Evolutionary conservation across 1,140 invertebrate species (phyloP), one percentile per base, ranked within the genome.

Genomic region (Lepidotrigona ventralis): DNA sequence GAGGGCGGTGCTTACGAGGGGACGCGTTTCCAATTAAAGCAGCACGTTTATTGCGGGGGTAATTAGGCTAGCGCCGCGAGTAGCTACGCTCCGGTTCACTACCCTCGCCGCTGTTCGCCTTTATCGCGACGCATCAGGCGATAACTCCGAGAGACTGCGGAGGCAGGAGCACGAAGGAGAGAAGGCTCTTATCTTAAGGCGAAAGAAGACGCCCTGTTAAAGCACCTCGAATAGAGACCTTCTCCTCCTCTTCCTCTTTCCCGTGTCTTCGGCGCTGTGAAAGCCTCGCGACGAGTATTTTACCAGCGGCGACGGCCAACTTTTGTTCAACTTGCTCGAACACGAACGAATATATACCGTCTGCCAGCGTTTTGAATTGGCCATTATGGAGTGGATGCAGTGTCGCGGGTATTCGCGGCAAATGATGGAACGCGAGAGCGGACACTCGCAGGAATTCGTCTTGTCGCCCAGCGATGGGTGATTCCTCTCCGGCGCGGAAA

Each of bases 21-120:
- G 70, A 75, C 64, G 66, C 83, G 56, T 85, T 76, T 85, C 76
- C 66, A 70, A 85, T 85, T 85, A 83, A 78, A 85, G 46, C 26
- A 58, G 80, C 74, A 53, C 72, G 60, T 85, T 87, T 66, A 85
- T 83, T 74, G 73, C 33, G 60, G 74, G 66, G 74, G 56, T 83
- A 81, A 85, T 85, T 81, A 81, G 76, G 75, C 81, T 71, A n/a
- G 29, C 33, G 46, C 2, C 21, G 54, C 23, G 39, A 68, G 53
- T 46, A 70, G 56, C 19, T 54, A n/a, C 54, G 26, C 66, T 64
- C 26, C 26, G 46, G 17, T 83, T 46, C 26, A 54, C 46, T 70
- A 46, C 46, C 29, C 12, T 29, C 53, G 14, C 29, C 75, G 33
- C 21, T 33, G 29, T 81, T 75, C 79, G 79, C 68, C 51, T 81